These are phyloP conservation scores for Colinus virginianus DNA, from an alignment of 2,113 vertebrate genomes.

Conservation along the genomic window DNA sequence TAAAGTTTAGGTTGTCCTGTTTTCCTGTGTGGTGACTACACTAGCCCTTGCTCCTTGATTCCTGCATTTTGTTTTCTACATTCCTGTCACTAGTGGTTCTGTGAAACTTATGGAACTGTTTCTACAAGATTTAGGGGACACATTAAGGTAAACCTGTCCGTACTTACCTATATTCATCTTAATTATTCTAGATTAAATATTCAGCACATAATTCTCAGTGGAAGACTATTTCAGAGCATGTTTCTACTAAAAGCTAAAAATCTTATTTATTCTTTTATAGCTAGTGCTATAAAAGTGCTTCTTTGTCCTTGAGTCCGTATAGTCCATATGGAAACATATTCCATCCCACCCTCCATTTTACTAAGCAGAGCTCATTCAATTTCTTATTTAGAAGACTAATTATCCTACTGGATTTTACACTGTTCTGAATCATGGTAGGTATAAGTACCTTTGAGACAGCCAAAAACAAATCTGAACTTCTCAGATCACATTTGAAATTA, in stretches of 20 bases:
- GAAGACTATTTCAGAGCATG: not conserved
- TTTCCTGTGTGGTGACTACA: not conserved
- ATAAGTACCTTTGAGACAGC: not conserved
- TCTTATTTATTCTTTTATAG: not conserved
- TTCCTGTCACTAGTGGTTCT: not conserved
- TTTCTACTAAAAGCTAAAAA: not conserved
- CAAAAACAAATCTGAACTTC: not conserved
- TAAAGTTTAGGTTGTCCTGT: not conserved
- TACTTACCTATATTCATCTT: not conserved
- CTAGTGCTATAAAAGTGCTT: not conserved
- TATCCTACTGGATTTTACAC: not conserved
- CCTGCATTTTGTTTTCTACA: not conserved
- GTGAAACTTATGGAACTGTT: not conserved
- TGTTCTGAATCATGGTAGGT: not conserved
- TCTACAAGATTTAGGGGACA: not conserved
- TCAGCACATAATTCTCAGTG: not conserved
- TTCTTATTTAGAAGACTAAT: not conserved
- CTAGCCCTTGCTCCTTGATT: not conserved
- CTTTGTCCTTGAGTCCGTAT: not conserved
- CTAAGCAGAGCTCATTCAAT: not conserved
- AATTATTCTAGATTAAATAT: not conserved
- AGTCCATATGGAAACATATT: not conserved
- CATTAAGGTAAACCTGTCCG: not conserved
- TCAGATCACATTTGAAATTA: not conserved
- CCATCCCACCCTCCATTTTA: not conserved